Base-by-base conservation (phyloP, 2,888 invertebrate species). In the Patella caerulea region DNA sequence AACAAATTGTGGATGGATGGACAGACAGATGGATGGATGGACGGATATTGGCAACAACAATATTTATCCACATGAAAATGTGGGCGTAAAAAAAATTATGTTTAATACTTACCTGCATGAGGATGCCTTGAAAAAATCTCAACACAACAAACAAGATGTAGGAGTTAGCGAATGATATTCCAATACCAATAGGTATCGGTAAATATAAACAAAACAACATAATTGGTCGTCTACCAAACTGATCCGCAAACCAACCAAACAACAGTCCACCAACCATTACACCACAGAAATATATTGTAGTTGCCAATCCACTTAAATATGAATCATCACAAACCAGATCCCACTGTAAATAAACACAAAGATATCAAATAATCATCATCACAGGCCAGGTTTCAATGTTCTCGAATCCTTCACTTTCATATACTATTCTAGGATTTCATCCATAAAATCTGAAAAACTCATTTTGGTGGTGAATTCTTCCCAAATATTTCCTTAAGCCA, bases 251-350 rank as follows among this genome's bases (percentile, higher is more conserved):
- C 45, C 85, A 83, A 52, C 89, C 89, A 75, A 89, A 89, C 65
- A 89, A 29, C n/a, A 89, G 78, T 5, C 89, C 89, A 55, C 89
- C 89, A 9, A 89, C 75, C 89, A 89, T 89, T 9, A 89, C 89
- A 3, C 89, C 89, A 73, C 84, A 79, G 80, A 89, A 89, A 82
- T 89, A 89, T n/a, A 89, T 86, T 29, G 89, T 89, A n/a, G 87
- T 89, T 45, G 88, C 86, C 53, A 88, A 80, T 12, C 82, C 82
- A 12, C 82, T 77, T 55, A 88, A 78, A 79, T 86, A 86, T 11
- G 80, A 77, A 24, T 81, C 54, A 71, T 83, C 82, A 79, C 89
- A 89, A 7, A 88, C 88, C 52, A 89, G 81, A 73, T 86, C 83
- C 87, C 88, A 89, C 89, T 89, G 86, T 71, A 86, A 85, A 54